Percentiles rank a stretch among this genome's conserved stretches.
phyloP scores from a whole-genome alignment of 2,888 invertebrate species.

The Tethea ocularis region DNA sequence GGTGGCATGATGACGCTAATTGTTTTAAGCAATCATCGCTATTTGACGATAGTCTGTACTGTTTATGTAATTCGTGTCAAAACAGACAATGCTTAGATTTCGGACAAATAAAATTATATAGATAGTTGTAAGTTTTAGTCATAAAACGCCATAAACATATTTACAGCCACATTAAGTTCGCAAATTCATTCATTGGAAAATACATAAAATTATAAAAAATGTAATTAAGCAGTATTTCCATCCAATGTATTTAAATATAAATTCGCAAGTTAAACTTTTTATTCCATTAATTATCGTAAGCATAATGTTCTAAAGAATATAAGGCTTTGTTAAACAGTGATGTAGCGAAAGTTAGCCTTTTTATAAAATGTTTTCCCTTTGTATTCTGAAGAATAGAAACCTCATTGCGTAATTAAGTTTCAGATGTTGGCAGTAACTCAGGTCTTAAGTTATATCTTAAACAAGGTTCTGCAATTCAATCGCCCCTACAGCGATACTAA shows the following conservation, averaged over 20 bases:
- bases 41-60: not conserved
- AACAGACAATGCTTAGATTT: not conserved
- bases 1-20: not conserved
- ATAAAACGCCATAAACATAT: not conserved
- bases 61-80: not conserved
- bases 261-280: too few species aligned
- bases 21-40: not conserved
- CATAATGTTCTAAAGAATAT: too few species aligned
- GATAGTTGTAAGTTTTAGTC: too few species aligned
- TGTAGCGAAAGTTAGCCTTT: not conserved
- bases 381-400: not conserved
- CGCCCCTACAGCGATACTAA: not conserved
- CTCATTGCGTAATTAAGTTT: not conserved
- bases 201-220: too few species aligned
- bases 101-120: too few species aligned
- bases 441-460: not conserved
- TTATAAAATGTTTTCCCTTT: not conserved
- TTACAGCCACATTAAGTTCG: not conserved
- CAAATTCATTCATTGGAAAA: too few species aligned
- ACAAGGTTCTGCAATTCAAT: not conserved
- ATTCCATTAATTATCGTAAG: too few species aligned
- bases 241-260: too few species aligned
- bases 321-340: not conserved
- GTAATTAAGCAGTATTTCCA: too few species aligned
- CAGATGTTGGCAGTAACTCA: not conserved